Conservation (phyloP, 1,140 invertebrate genomes). For the Drosophila athabasca region DNA sequence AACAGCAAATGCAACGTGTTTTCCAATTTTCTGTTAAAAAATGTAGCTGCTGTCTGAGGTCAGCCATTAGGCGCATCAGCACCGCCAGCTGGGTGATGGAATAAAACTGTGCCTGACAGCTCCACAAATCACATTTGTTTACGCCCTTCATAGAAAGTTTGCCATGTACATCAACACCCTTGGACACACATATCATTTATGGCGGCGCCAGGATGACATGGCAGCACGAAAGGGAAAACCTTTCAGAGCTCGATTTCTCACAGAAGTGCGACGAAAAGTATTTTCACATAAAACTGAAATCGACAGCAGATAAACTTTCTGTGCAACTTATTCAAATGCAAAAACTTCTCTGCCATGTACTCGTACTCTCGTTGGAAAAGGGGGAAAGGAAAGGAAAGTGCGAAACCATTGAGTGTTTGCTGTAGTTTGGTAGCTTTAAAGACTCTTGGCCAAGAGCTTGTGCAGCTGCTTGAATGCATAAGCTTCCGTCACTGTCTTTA, state of each 20-base stretch:
- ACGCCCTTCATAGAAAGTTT: conserved; percentile 14
- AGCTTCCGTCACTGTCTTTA: conserved; percentile 10
- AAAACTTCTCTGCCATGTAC: conserved; percentile 45
- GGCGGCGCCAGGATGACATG: conserved; percentile 1
- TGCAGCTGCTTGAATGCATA: conserved; percentile 33
- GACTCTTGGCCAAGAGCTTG: conserved; percentile 6
- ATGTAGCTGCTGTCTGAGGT: not conserved
- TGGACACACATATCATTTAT: conserved; percentile 27
- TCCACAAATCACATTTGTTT: conserved; percentile 12
- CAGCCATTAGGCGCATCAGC: not conserved
- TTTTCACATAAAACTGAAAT: conserved; percentile 43
- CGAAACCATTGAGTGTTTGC: conserved; percentile 2
- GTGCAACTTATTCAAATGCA: conserved; percentile 68
- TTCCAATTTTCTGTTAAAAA: conserved; percentile 7
- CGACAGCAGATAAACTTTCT: conserved; percentile 64
- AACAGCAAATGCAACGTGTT: not conserved
- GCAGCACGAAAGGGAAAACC: conserved; percentile 5
- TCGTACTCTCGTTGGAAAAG: not conserved
- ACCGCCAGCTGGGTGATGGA: not conserved
- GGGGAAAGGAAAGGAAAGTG: not conserved
- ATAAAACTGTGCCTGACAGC: conserved; percentile 4
- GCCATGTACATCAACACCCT: not conserved
- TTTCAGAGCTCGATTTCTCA: conserved; percentile 9
- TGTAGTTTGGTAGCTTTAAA: conserved; percentile 19
- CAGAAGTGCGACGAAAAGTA: not conserved